Conservation (phyloP, 2,888 invertebrate genomes). For the Gerris lacustris region DNA sequence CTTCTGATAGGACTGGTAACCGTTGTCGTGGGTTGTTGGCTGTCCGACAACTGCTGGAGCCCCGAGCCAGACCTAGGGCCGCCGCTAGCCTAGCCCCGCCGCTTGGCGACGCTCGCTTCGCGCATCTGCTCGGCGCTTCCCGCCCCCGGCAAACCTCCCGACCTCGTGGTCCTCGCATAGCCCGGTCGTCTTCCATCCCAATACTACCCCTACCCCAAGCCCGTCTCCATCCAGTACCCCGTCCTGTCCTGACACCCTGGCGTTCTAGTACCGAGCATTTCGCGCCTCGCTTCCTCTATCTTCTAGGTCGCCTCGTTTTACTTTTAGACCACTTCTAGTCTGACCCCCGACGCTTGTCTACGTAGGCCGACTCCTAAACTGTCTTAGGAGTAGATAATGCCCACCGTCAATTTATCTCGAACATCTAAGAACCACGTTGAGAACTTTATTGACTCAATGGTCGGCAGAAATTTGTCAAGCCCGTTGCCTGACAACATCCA, state of each 20-base stretch:
- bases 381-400: too few species aligned
- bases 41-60: conserved; percentile 66
- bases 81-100: conserved; percentile 26
- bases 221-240: background rate
- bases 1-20: conserved; percentile 59
- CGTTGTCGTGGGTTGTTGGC: conserved; percentile 62
- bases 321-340: too few species aligned
- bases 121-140: conserved; percentile 7
- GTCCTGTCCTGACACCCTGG: conserved; percentile 1
- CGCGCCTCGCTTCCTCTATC: background rate
- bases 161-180: conserved; percentile 7
- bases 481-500: too few species aligned
- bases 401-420: too few species aligned
- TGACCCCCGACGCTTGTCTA: too few species aligned
- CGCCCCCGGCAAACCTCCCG: conserved; percentile 8
- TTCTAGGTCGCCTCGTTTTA: background rate
- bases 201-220: conserved; percentile 4
- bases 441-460: too few species aligned
- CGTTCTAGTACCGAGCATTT: background rate
- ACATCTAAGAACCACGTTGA: too few species aligned
- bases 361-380: too few species aligned
- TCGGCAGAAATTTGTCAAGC: too few species aligned
- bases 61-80: conserved; percentile 49
- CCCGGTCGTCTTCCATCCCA: background rate
- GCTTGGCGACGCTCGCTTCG: conserved; percentile 20